Evolutionary conservation across 2,797 vertebrate species (phyloP).

Genomic region (Leucoraja ocellata): DNA sequence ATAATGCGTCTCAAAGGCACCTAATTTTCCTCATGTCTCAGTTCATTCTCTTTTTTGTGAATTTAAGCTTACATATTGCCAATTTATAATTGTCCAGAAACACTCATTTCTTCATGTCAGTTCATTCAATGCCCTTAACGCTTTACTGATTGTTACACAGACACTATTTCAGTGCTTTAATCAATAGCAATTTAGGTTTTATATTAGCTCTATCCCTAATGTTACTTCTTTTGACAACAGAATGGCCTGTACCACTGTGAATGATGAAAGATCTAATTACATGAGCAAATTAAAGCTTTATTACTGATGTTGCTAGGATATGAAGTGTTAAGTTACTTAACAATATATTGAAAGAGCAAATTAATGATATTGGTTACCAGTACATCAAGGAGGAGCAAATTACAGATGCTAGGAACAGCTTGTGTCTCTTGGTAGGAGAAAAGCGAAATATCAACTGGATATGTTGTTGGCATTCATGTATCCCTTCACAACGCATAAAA

Average conservation of each 20-base stretch:
- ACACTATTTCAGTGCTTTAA: conserved; percentile 14
- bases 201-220: conserved; percentile 22
- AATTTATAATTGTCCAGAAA: not conserved
- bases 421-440: not conserved
- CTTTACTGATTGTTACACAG: not conserved
- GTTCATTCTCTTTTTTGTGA: not conserved
- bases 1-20: not conserved
- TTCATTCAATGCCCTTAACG: conserved; percentile 7
- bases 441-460: not conserved
- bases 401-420: conserved; percentile 19
- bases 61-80: not conserved
- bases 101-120: conserved; percentile 10
- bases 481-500: not conserved
- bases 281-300: conserved; percentile 37
- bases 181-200: conserved; percentile 37
- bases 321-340: conserved; percentile 37
- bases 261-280: conserved; percentile 37
- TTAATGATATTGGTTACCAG: conserved; percentile 26
- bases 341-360: conserved; percentile 27
- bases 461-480: not conserved
- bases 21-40: not conserved
- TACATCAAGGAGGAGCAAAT: conserved; percentile 29
- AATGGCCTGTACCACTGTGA: conserved; percentile 21
- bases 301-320: conserved; percentile 38
- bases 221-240: conserved; percentile 34